phyloP scores from a whole-genome alignment of 2,888 invertebrate species.

The Eurytoma adleriae region DNA sequence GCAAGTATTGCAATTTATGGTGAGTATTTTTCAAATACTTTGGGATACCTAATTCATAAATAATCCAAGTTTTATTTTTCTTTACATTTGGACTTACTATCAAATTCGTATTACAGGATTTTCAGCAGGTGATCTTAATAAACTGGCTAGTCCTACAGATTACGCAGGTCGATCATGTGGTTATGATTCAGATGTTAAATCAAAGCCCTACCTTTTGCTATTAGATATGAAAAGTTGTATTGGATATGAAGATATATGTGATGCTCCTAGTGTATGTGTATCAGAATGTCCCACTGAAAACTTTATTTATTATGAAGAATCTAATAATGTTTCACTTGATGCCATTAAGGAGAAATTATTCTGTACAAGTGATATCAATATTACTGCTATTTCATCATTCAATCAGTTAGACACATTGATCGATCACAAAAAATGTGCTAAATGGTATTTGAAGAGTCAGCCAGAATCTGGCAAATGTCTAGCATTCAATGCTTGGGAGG shows the following conservation, averaged over 20 bases:
- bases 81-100: background rate
- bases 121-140: slow-evolving; percentile 17
- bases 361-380: slow-evolving; percentile 79
- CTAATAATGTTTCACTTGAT: background rate
- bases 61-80: background rate
- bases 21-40: slow-evolving; percentile 8
- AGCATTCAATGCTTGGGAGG: slow-evolving; percentile 68
- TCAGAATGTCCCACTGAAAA: slow-evolving; percentile 82
- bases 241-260: slow-evolving; percentile 76
- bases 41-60: background rate
- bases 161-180: slow-evolving; percentile 33
- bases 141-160: slow-evolving; percentile 14
- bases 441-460: slow-evolving; percentile 83
- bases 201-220: slow-evolving; percentile 21
- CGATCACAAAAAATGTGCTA: slow-evolving; percentile 81
- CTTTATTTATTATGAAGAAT: slow-evolving; percentile 58
- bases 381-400: slow-evolving; percentile 69
- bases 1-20: slow-evolving; percentile 18
- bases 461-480: slow-evolving; percentile 79
- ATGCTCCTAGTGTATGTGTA: slow-evolving; percentile 90
- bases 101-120: slow-evolving; percentile 21
- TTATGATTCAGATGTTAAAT: slow-evolving; percentile 30
- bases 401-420: slow-evolving; percentile 77
- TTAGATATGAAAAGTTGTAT: slow-evolving; percentile 27
- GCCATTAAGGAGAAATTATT: slow-evolving; percentile 75